Evolutionary conservation across 2,888 invertebrate species (phyloP).

Genomic region (Rhimphoctona megacephalus): DNA sequence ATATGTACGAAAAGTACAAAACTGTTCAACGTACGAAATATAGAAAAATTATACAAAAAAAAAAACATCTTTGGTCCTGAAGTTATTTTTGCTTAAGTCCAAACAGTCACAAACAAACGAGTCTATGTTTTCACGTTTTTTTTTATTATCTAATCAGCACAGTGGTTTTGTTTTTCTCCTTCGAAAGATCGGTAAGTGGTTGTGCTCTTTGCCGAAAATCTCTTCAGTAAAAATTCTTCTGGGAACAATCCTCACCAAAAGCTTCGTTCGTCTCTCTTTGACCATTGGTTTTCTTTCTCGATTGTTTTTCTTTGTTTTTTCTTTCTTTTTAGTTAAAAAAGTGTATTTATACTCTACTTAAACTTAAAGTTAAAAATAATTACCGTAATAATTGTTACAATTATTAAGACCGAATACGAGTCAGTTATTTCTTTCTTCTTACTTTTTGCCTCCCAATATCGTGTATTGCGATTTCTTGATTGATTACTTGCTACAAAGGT

Average conservation of each 20-base stretch:
- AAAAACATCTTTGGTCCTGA: not conserved
- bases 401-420: constrained; percentile 73
- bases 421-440: constrained; percentile 51
- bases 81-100: not conserved
- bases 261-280: constrained; percentile 37
- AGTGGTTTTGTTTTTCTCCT: constrained; percentile 66
- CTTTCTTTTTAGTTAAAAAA: constrained; percentile 74
- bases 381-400: constrained; percentile 70
- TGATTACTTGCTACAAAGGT: constrained; percentile 75
- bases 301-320: constrained; percentile 63
- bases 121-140: constrained; percentile 68
- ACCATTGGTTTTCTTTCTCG: constrained; percentile 49
- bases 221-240: constrained; percentile 29
- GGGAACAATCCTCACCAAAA: constrained; percentile 59
- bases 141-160: constrained; percentile 78
- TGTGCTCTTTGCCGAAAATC: constrained; percentile 43
- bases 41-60: constrained; percentile 15
- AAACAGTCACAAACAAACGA: constrained; percentile 26
- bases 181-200: constrained; percentile 49
- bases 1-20: constrained; percentile 43
- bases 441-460: constrained; percentile 59
- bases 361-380: constrained; percentile 76
- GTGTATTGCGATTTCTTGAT: constrained; percentile 71
- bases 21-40: constrained; percentile 12
- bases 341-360: constrained; percentile 76